Percentiles rank a stretch among this genome's conserved stretches.
These are phyloP conservation scores for Portunus trituberculatus DNA, from an alignment of 1,140 invertebrate species.

Conservation along the genomic window DNA sequence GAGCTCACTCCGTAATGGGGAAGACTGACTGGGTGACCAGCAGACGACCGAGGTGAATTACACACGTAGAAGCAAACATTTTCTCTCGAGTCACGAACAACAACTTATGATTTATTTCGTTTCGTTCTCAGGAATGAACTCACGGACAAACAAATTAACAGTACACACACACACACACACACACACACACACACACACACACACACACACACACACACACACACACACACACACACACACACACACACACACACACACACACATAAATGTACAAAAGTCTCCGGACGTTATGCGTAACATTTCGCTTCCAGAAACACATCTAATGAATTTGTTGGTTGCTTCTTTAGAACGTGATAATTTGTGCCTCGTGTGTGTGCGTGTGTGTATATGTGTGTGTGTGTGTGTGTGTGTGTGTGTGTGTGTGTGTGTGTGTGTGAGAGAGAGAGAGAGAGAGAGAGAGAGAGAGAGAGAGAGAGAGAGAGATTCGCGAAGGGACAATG, in stretches of 20 bases:
- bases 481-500: too few relatives aligned
- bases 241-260: slow-evolving; percentile 24
- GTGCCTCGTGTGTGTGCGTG: neutral
- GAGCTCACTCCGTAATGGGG: too few relatives aligned
- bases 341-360: neutral
- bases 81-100: neutral
- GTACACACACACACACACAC: neutral
- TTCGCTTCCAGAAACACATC: too few relatives aligned
- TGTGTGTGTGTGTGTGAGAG: too few relatives aligned
- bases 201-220: slow-evolving; percentile 33
- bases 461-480: too few relatives aligned
- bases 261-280: neutral
- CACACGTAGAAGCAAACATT: neutral
- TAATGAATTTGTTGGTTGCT: too few relatives aligned
- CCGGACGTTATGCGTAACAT: too few relatives aligned
- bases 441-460: too few relatives aligned
- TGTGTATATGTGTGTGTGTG: neutral
- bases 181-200: neutral
- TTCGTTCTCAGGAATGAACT: neutral
- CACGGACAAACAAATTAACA: neutral
- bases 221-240: slow-evolving; percentile 33
- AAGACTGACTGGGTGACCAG: too few relatives aligned
- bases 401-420: too few relatives aligned
- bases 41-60: too few relatives aligned
- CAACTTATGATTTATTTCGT: too few relatives aligned